These are phyloP conservation scores for Steinernema khuongi DNA, from an alignment of 1,140 invertebrate genomes.

Conservation along the genomic window DNA sequence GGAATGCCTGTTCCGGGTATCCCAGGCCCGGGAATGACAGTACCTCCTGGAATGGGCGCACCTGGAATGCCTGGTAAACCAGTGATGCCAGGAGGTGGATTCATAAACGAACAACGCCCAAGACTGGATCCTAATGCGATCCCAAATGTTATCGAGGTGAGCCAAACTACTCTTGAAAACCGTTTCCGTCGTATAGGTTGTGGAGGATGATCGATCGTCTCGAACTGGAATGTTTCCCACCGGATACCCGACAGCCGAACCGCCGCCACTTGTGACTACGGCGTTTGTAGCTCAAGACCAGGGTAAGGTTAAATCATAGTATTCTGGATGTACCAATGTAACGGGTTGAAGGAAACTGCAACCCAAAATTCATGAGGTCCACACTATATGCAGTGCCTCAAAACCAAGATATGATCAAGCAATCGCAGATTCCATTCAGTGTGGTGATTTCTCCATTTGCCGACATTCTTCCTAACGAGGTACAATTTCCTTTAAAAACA, in stretches of 20 bases:
- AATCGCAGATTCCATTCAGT: constrained; percentile 84
- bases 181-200: constrained; percentile 75
- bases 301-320: constrained; percentile 61
- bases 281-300: constrained; percentile 85
- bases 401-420: constrained; percentile 87
- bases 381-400: constrained; percentile 92
- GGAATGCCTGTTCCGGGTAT: too few species aligned
- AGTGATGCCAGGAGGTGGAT: constrained; percentile 28
- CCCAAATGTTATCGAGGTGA: constrained; percentile 44
- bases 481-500: constrained; percentile 43
- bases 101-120: constrained; percentile 37
- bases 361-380: constrained; percentile 78
- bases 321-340: constrained; percentile 17
- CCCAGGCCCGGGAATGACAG: neutral
- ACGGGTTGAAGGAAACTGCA: constrained; percentile 70
- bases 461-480: constrained; percentile 65
- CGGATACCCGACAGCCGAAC: constrained; percentile 61
- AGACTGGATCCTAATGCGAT: constrained; percentile 53
- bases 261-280: constrained; percentile 91
- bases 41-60: neutral
- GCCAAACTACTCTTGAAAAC: neutral
- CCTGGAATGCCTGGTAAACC: constrained; percentile 21
- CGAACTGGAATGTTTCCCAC: constrained; percentile 70
- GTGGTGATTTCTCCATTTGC: constrained; percentile 86
- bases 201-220: constrained; percentile 74